Evolutionary conservation across 2,888 invertebrate species (phyloP).

Genomic region (Epistrophe eligans): DNA sequence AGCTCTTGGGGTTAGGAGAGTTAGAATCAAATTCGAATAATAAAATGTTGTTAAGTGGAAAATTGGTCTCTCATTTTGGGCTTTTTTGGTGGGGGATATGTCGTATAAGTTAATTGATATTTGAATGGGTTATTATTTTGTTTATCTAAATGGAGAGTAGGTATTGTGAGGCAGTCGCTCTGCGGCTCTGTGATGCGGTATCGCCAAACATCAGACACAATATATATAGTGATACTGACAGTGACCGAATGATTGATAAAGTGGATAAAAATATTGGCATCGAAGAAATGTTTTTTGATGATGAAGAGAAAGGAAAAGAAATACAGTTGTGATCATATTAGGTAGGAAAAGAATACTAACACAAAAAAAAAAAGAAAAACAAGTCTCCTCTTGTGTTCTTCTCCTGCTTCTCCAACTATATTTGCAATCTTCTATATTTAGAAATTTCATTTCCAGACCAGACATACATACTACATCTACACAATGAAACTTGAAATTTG

Average conservation of each 20-base stretch:
- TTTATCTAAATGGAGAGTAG: slow-evolving; percentile 57
- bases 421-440: slow-evolving; percentile 5
- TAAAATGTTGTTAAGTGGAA: slow-evolving; percentile 73
- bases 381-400: not conserved
- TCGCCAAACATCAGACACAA: slow-evolving; percentile 30
- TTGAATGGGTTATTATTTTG: slow-evolving; percentile 74
- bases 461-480: no score
- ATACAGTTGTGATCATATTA: not conserved
- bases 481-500: slow-evolving; percentile 4
- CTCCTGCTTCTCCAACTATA: not conserved
- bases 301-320: slow-evolving; percentile 6
- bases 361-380: not conserved
- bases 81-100: slow-evolving; percentile 24
- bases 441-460: not conserved
- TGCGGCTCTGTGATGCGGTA: not conserved
- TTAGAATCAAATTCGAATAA: slow-evolving; percentile 51
- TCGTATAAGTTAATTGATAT: slow-evolving; percentile 72
- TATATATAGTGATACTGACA: not conserved
- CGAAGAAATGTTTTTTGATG: not conserved
- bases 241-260: slow-evolving; percentile 38
- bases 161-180: slow-evolving; percentile 1
- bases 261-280: slow-evolving; percentile 37
- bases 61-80: slow-evolving; percentile 69
- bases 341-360: not conserved
- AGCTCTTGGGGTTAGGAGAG: slow-evolving; percentile 14